These are phyloP conservation scores for Epicampocera succincta DNA, from an alignment of 2,888 invertebrate species.

Conservation along the genomic window DNA sequence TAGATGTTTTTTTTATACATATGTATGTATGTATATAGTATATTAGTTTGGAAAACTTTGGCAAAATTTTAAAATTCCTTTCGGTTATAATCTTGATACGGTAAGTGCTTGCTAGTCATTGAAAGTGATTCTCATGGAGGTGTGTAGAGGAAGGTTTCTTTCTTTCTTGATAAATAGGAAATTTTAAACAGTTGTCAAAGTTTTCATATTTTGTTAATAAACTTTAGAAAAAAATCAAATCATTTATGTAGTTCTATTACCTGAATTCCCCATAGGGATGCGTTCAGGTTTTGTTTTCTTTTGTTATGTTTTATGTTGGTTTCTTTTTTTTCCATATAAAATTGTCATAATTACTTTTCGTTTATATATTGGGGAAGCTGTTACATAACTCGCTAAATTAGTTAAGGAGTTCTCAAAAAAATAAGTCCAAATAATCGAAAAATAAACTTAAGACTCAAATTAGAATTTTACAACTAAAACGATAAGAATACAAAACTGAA, in stretches of 20 bases:
- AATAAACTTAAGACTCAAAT: slow-evolving; percentile 1
- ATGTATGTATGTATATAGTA: no score
- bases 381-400: slow-evolving; percentile 69
- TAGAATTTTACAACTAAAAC: slow-evolving; percentile 28
- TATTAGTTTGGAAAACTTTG: slow-evolving; percentile 73
- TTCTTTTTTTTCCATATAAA: slow-evolving; percentile 49
- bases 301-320: slow-evolving; percentile 18
- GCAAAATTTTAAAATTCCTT: slow-evolving; percentile 75
- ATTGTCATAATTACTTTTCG: slow-evolving; percentile 38
- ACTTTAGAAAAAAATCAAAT: slow-evolving; percentile 80
- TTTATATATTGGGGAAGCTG: slow-evolving; percentile 60
- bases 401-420: slow-evolving; percentile 60
- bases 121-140: neutral
- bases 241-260: slow-evolving; percentile 72
- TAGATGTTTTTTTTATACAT: slow-evolving; percentile 3
- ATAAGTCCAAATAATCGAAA: slow-evolving; percentile 30
- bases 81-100: neutral
- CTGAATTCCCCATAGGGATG: slow-evolving; percentile 33
- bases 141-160: neutral
- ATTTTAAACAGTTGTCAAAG: slow-evolving; percentile 78
- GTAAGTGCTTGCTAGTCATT: neutral
- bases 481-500: neutral
- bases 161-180: slow-evolving; percentile 36
- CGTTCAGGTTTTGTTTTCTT: slow-evolving; percentile 21
- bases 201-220: slow-evolving; percentile 73